Evolutionary conservation across 23 tunicate genomes (phyloP), one percentile per base, ranked within the genome.

Genomic region (Halocynthia roretzi): DNA sequence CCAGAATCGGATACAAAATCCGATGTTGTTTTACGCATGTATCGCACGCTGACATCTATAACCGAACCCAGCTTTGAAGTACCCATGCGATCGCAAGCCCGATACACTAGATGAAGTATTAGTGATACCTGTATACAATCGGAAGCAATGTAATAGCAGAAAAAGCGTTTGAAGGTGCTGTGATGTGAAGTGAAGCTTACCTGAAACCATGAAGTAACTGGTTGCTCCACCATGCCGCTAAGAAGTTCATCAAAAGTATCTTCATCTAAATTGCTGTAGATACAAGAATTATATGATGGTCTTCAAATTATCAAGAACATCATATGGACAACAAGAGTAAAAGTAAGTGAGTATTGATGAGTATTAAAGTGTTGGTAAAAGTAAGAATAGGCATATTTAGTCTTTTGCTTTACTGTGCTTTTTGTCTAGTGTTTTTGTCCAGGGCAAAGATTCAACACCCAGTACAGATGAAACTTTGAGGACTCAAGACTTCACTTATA

Each of bases 11-110:
- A 56, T 12, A 88, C 53, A 58, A 88, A 88, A 7, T 78, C 84
- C 78, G 75, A 60, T 4, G 74, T 55, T 9, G 50, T 56, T 44
- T 72, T 63, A 53, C 84, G 50, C 81, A 88, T 58, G 71, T 73
- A 79, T 10, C 79, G 63, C 10, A 78, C 87, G 52, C 83, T 81
- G 7, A 83, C 22, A 23, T 80, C 81, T 49, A 88, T 66, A 0
- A 83, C 68, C 14, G 67, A 76, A 14, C 72, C 77, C 8, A 88
- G 31, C 7, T 72, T 63, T 17, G 72, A 51, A 20, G 49, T 31
- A 7, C 70, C 82, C 6, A 52, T 76, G 7, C 44, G 56, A 17
- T 56, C 67, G 50, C 76, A 60, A 7, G 77, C 52, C 8, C 70
- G 50, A 72, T 83, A 83, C 49, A 80, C 67, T 5, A 88, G 51